phyloP scores from a whole-genome alignment of 2,888 invertebrate species.

The Dynastes hyllus region DNA sequence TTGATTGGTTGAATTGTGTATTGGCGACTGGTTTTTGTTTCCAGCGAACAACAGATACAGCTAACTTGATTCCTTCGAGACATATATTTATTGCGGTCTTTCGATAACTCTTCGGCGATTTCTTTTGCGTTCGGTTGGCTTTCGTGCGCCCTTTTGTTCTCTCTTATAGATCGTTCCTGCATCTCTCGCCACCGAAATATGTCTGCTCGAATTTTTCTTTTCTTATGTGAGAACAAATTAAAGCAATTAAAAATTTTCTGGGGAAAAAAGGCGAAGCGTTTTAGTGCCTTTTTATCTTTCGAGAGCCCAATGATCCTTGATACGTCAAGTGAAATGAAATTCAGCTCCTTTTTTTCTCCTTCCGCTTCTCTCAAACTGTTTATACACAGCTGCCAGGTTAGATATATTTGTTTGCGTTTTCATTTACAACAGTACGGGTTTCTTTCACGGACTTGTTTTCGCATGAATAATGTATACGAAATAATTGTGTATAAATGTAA shows the following conservation, averaged over 20 bases:
- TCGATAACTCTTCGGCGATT: conserved; percentile 50
- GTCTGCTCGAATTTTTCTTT: conserved; percentile 45
- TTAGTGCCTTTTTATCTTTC: conserved; percentile 41
- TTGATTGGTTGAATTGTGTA: conserved; percentile 68
- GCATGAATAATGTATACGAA: conserved; percentile 45
- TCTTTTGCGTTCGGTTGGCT: conserved; percentile 34
- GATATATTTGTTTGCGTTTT: conserved; percentile 20
- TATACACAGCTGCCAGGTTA: conserved; percentile 31
- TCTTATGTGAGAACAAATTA: conserved; percentile 54
- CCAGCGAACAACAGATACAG: conserved; percentile 51
- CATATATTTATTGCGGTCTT: conserved; percentile 53
- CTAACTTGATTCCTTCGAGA: conserved; percentile 49
- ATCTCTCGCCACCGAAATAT: conserved; percentile 44
- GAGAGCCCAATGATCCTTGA: conserved; percentile 37
- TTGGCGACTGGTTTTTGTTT: conserved; percentile 68
- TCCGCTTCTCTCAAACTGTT: conserved; percentile 20
- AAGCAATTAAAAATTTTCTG: conserved; percentile 53
- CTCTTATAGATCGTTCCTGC: conserved; percentile 31
- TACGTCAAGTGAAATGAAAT: conserved; percentile 29
- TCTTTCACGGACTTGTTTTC: conserved; percentile 37
- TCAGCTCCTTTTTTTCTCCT: not conserved
- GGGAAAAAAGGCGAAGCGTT: conserved; percentile 40
- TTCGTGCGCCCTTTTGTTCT: conserved; percentile 23
- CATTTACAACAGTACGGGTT: conserved; percentile 6
- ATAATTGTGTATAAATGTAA: conserved; percentile 38